Evolutionary conservation across 2,888 invertebrate genomes (phyloP).

Genomic region (Digitonthophagus gazella): DNA sequence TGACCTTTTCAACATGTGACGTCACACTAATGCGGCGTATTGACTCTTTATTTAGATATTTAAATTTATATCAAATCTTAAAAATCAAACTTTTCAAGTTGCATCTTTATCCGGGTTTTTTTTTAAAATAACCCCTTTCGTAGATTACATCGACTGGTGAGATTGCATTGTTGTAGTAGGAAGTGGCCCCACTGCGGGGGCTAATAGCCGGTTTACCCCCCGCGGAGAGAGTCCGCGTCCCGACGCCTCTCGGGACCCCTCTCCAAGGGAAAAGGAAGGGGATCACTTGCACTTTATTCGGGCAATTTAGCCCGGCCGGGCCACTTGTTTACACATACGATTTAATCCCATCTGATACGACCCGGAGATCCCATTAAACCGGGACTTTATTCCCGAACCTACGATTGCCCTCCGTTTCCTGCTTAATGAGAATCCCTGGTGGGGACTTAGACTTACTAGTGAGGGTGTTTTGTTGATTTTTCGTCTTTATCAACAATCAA

Average conservation of each 20-base stretch:
- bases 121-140: not conserved
- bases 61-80: too few relatives aligned
- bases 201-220: constrained; percentile 39
- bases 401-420: not conserved
- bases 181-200: constrained; percentile 36
- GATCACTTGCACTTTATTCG: constrained; percentile 18
- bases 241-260: constrained; percentile 39
- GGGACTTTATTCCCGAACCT: not conserved
- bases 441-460: not conserved
- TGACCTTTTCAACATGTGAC: too few relatives aligned
- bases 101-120: too few relatives aligned
- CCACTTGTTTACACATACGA: constrained; percentile 24
- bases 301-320: constrained; percentile 12
- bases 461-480: not conserved
- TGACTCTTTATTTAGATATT: too few relatives aligned
- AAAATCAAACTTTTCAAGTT: too few relatives aligned
- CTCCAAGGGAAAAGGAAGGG: constrained; percentile 4
- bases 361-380: constrained; percentile 8
- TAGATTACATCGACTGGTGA: constrained; percentile 23
- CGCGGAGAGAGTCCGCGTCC: constrained; percentile 29
- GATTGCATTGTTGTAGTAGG: constrained; percentile 29
- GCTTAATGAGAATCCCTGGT: not conserved
- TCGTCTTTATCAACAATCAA: too few relatives aligned
- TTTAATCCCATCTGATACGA: constrained; percentile 28
- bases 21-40: too few relatives aligned